phyloP scores from a whole-genome alignment of 2,797 vertebrate species.

The Rousettus madagascariensis region DNA sequence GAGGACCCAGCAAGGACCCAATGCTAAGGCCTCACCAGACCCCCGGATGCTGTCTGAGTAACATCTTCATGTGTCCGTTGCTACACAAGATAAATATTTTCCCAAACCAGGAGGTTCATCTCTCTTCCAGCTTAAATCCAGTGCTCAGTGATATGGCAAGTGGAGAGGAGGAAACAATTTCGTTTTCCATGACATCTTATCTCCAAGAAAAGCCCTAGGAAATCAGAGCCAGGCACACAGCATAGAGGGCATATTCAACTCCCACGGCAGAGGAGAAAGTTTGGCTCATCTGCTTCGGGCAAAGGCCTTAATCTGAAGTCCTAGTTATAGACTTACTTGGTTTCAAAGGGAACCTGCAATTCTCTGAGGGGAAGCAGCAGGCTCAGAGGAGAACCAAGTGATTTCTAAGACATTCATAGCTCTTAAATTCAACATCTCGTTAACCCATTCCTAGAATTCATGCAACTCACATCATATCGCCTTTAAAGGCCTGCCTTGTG shows the following conservation, averaged over 20 bases:
- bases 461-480: not conserved
- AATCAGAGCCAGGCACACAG: not conserved
- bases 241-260: not conserved
- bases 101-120: not conserved
- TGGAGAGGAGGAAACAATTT: not conserved
- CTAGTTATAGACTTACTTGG: not conserved
- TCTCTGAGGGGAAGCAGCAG: not conserved
- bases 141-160: not conserved
- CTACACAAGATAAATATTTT: conserved; percentile 38
- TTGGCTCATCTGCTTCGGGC: not conserved
- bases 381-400: not conserved
- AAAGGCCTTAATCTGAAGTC: not conserved
- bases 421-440: not conserved
- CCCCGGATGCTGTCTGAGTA: not conserved
- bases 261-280: not conserved
- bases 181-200: conserved; percentile 13
- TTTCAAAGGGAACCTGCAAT: not conserved
- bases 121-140: not conserved
- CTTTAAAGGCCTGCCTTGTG: not conserved
- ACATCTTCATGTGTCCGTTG: not conserved
- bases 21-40: not conserved
- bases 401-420: not conserved
- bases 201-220: conserved; percentile 9
- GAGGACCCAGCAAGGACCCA: not conserved
- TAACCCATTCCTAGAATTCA: not conserved